Evolutionary conservation across 1,140 invertebrate genomes (phyloP), one percentile per base, ranked within the genome.

Genomic region (Hycleus cichorii): DNA sequence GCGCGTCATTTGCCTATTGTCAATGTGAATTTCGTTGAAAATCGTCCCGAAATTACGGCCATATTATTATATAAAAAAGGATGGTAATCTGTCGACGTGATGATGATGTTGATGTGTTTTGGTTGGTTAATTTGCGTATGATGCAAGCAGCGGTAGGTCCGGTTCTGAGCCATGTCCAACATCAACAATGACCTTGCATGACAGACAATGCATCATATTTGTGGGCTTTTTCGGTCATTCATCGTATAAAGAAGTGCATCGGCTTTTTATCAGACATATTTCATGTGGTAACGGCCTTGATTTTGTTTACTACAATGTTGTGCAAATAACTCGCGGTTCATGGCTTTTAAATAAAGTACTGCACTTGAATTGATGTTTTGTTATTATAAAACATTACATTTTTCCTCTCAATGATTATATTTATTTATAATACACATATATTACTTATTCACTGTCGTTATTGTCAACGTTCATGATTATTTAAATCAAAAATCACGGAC

Each of bases 171-270:
- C 63, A 64, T 67, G 65, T 58, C 60, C 65, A 65, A 49, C 60
- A 64, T 65, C 65, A 52, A 65, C 62, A 49, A 59, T 67, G 60
- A 60, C 65, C 64, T 66, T 67, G 63, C 58, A 62, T 60, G 56
- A 54, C 63, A 64, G 65, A 67, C 65, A 67, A 65, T 67, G 65
- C 63, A 64, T 67, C 60, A 64, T 67, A 65, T 65, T 67, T 63
- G 63, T 67, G 63, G 59, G 57, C 63, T 57, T 67, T 67, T 67
- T 67, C 63, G 65, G 65, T 65, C 60, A 64, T 55, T 59, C 63
- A 57, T 64, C 62, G 53, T 63, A 64, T 59, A 62, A 66, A 65
- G 63, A 67, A 60, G 65, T 67, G 65, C 63, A 67, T 67, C 63
- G 65, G 60, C 63, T 64, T 67, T 67, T 67, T 67, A 67, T 67